These are phyloP conservation scores for Andrena chrysosceles DNA, from an alignment of 2,888 invertebrate genomes.

Conservation along the genomic window DNA sequence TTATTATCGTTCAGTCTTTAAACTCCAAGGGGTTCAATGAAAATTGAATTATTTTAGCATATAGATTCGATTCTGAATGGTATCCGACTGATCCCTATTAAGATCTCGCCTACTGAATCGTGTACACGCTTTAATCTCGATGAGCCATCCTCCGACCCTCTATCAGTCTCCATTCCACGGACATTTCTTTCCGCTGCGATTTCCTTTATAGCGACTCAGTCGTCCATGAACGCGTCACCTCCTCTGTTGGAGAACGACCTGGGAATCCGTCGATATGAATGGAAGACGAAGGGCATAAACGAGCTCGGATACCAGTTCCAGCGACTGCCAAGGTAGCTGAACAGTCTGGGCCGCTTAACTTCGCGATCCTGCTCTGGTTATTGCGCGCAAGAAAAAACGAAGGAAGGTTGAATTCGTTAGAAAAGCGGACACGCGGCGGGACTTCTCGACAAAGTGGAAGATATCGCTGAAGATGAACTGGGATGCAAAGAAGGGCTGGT, in stretches of 20 bases:
- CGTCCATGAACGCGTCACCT: conserved; percentile 13
- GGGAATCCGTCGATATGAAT: conserved; percentile 41
- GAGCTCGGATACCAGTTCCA: conserved; percentile 28
- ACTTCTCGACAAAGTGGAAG: neutral
- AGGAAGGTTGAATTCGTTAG: conserved; percentile 1
- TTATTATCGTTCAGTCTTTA: too few relatives aligned
- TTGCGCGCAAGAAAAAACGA: conserved; percentile 38
- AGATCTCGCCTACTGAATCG: neutral
- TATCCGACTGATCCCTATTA: neutral
- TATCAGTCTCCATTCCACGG: neutral
- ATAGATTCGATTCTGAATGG: neutral
- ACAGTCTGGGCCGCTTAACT: conserved; percentile 37
- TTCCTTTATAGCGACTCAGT: conserved; percentile 22
- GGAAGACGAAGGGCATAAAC: conserved; percentile 28
- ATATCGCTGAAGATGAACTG: neutral
- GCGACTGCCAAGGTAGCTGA: conserved; percentile 20
- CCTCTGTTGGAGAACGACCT: conserved; percentile 23
- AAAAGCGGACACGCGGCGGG: neutral
- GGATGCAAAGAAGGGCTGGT: neutral
- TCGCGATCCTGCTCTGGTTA: conserved; percentile 31
- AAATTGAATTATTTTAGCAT: neutral
- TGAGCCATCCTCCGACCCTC: neutral
- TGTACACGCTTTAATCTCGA: neutral
- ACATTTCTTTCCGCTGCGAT: conserved; percentile 7
- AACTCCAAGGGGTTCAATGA: too few relatives aligned